Percentiles rank a stretch among this genome's conserved stretches.
These are phyloP conservation scores for Drosophila pandora DNA, from an alignment of 1,140 invertebrate species.

Conservation along the genomic window DNA sequence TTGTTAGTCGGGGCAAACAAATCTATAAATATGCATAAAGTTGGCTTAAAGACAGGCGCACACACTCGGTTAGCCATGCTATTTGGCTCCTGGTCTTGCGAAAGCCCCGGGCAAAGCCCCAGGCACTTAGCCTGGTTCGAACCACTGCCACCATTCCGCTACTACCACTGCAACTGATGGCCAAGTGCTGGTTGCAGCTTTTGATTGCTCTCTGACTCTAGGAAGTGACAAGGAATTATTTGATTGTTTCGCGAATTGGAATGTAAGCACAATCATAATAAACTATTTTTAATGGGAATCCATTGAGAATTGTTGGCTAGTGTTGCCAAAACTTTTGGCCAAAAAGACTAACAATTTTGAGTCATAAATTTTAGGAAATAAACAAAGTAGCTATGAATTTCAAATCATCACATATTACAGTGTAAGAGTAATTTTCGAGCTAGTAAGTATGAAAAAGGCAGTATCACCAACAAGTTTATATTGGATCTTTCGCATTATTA, in stretches of 20 bases:
- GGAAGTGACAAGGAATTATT: slow-evolving; percentile 54
- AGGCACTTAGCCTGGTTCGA: slow-evolving; percentile 36
- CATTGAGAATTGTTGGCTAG: slow-evolving; percentile 1
- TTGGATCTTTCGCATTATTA: neutral
- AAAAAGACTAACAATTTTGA: neutral
- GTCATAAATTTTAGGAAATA: neutral
- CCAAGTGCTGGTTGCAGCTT: slow-evolving; percentile 34
- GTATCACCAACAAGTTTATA: neutral
- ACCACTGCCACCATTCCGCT: neutral
- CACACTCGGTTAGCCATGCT: slow-evolving; percentile 23
- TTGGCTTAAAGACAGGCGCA: slow-evolving; percentile 39
- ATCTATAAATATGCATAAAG: slow-evolving; percentile 75
- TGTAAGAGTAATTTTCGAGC: neutral
- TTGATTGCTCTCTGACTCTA: slow-evolving; percentile 40
- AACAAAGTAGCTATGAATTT: neutral
- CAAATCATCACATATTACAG: neutral
- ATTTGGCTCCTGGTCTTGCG: slow-evolving; percentile 62
- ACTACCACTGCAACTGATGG: slow-evolving; percentile 10
- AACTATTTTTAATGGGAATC: slow-evolving; percentile 29
- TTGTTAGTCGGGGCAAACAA: slow-evolving; percentile 55
- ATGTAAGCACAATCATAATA: slow-evolving; percentile 44
- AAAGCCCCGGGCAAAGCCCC: slow-evolving; percentile 49
- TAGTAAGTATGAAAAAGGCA: neutral
- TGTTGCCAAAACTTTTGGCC: neutral
- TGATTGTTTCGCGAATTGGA: slow-evolving; percentile 33